These are phyloP conservation scores for Drosophila fungiperda DNA, from an alignment of 2,888 invertebrate genomes.

Conservation along the genomic window DNA sequence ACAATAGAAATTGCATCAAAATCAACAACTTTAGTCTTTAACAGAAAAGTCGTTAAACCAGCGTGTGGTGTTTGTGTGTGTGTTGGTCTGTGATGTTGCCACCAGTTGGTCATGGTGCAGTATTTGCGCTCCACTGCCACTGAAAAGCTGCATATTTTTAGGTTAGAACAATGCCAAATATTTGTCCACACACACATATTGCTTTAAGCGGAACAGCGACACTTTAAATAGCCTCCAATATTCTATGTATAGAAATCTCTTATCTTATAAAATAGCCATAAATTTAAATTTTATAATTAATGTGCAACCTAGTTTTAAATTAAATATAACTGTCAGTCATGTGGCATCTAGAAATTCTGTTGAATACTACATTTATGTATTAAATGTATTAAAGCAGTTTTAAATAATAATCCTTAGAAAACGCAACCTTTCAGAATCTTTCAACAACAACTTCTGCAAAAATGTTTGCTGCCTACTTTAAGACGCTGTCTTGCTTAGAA, in stretches of 20 bases:
- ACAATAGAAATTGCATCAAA: slow-evolving; percentile 45
- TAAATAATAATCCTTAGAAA: background rate
- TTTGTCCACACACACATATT: slow-evolving; percentile 38
- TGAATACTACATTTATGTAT: background rate
- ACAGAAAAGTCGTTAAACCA: slow-evolving; percentile 56
- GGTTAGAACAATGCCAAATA: slow-evolving; percentile 57
- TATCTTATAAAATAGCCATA: background rate
- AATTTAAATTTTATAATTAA: background rate
- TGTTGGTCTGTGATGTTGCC: slow-evolving; percentile 15
- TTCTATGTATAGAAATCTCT: background rate
- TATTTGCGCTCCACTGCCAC: slow-evolving; percentile 9
- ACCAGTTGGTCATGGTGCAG: slow-evolving; percentile 7
- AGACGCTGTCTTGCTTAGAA: background rate
- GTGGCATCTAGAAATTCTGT: background rate
- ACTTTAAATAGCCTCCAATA: slow-evolving; percentile 7
- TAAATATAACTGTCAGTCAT: background rate
- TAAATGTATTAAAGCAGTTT: background rate
- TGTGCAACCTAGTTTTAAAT: background rate
- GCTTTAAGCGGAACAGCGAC: slow-evolving; percentile 11
- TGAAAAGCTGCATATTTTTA: slow-evolving; percentile 47
- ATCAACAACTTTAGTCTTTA: slow-evolving; percentile 64
- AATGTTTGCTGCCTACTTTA: slow-evolving; percentile 1
- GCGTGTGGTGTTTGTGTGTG: slow-evolving; percentile 30
- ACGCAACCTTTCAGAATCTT: too few relatives aligned
- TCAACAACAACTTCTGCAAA: background rate